phyloP scores from a whole-genome alignment of 2,888 invertebrate species.

The Dermolepida albohirtum region DNA sequence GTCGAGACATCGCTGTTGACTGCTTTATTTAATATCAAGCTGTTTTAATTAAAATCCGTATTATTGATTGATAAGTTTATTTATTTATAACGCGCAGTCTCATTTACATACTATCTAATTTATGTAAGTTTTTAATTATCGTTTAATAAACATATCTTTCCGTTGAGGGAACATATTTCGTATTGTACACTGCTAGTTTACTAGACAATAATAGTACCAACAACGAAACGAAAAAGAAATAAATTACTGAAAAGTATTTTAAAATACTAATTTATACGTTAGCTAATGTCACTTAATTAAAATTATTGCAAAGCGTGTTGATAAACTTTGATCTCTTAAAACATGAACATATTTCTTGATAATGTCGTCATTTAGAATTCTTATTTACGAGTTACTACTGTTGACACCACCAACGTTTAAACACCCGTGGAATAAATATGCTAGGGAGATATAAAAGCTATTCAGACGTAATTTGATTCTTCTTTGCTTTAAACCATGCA shows the following conservation, averaged over 20 bases:
- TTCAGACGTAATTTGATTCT: no score
- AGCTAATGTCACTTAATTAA: constrained; percentile 30
- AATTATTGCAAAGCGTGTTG: constrained; percentile 27
- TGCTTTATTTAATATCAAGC: constrained; percentile 20
- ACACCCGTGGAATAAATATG: background rate
- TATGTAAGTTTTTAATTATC: constrained; percentile 29
- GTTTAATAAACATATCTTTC: background rate
- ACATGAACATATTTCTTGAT: background rate
- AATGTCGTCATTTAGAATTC: background rate
- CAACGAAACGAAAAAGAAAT: background rate
- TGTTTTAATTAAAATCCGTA: constrained; percentile 41
- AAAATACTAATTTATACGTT: constrained; percentile 10
- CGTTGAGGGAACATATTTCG: background rate
- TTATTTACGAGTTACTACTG: constrained; percentile 3
- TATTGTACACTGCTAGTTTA: background rate
- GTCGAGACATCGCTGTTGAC: constrained; percentile 22
- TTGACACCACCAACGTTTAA: no score
- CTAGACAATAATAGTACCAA: no score
- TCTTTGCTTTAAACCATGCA: no score
- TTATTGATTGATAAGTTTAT: constrained; percentile 41
- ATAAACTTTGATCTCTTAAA: constrained; percentile 24
- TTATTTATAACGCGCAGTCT: constrained; percentile 23
- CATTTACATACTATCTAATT: constrained; percentile 25
- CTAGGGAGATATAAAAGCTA: background rate
- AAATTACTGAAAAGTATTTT: constrained; percentile 7